These are phyloP conservation scores for Channa argus DNA, from an alignment of 2,113 vertebrate species.

Conservation along the genomic window DNA sequence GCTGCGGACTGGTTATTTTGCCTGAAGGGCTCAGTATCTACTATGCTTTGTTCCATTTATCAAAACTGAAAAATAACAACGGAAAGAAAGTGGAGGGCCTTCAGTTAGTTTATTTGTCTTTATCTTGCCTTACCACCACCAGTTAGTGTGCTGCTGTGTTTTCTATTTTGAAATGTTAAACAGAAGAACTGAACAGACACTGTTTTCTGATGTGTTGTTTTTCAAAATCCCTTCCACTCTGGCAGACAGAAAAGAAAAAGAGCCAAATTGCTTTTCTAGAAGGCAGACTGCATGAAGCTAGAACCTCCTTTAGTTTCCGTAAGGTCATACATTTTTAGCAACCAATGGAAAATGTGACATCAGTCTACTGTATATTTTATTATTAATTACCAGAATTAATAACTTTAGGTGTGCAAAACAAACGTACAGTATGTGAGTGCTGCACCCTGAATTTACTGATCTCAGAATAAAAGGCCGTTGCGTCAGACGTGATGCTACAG, in stretches of 20 bases:
- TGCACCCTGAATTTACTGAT: not conserved
- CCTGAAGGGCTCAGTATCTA: not conserved
- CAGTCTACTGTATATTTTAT: not conserved
- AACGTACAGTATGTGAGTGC: not conserved
- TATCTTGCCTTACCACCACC: not conserved
- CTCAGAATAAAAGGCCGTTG: slow-evolving; percentile 4
- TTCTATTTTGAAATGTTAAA: not conserved
- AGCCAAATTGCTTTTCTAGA: slow-evolving; percentile 16
- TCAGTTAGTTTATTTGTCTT: not conserved
- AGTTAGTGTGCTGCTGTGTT: not conserved
- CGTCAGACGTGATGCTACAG: slow-evolving; percentile 16
- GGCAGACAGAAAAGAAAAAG: not conserved
- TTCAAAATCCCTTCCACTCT: slow-evolving; percentile 13
- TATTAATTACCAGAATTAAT: slow-evolving; percentile 17
- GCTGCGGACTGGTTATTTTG: not conserved
- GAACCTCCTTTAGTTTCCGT: not conserved
- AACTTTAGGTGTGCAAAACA: not conserved
- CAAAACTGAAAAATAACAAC: not conserved
- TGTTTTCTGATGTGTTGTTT: not conserved
- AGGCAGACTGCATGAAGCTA: slow-evolving; percentile 35
- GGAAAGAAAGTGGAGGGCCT: not conserved
- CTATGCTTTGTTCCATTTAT: not conserved
- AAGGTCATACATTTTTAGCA: slow-evolving; percentile 16
- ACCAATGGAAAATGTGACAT: slow-evolving; percentile 23
- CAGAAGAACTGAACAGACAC: not conserved